Evolutionary conservation across 64 coral and sea anemone genomes (phyloP).

Genomic region (Actinia tenebrosa): DNA sequence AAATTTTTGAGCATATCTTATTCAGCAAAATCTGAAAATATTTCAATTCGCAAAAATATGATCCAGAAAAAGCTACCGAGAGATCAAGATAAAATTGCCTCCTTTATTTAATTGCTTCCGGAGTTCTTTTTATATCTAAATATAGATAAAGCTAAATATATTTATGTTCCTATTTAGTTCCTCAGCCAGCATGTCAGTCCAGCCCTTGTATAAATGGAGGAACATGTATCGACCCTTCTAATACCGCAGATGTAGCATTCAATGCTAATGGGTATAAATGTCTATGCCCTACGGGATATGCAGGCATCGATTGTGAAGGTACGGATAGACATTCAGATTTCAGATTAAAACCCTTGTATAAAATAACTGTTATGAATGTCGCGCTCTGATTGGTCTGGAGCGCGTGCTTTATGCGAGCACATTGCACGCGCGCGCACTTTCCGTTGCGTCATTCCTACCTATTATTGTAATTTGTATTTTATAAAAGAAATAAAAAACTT

Average conservation of each 20-base stretch:
- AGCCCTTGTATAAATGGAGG: constrained; percentile 78
- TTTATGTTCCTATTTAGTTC: background rate
- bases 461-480: no score
- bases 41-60: no score
- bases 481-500: no score
- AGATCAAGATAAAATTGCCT: background rate
- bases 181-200: constrained; percentile 67
- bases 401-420: no score
- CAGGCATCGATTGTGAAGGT: constrained; percentile 89
- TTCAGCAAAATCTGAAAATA: no score
- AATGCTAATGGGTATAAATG: constrained; percentile 80
- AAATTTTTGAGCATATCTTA: no score
- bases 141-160: background rate
- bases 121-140: background rate
- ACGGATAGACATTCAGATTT: background rate
- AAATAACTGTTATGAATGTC: no score
- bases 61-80: no score
- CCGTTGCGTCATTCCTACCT: no score
- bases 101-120: background rate
- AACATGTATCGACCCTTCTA: constrained; percentile 82
- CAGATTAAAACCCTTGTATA: no score
- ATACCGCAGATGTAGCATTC: constrained; percentile 86
- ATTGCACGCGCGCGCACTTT: no score
- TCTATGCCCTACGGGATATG: constrained; percentile 64
- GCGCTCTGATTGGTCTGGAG: no score